Evolutionary conservation across 2,888 invertebrate genomes (phyloP).

Genomic region (Trissolcus brochymenae): DNA sequence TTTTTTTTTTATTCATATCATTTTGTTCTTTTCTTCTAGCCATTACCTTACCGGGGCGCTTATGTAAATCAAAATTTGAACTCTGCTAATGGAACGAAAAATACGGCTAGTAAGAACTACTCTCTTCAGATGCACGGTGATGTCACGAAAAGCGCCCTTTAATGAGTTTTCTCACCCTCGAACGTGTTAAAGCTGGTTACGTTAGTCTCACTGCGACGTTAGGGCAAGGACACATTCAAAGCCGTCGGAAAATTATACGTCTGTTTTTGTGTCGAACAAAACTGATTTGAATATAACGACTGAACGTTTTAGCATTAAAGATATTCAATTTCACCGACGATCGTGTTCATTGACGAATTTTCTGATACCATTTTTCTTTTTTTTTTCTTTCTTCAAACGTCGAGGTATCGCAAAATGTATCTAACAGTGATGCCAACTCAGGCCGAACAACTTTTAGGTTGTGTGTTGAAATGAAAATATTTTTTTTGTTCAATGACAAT

Average conservation of each 20-base stretch:
- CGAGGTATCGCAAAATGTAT: too few relatives aligned
- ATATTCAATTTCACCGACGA: constrained; percentile 32
- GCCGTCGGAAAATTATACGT: constrained; percentile 74
- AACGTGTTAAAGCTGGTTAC: constrained; percentile 72
- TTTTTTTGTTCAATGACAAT: constrained; percentile 11
- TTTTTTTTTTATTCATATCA: too few relatives aligned
- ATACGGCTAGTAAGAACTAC: constrained; percentile 19
- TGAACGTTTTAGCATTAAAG: constrained; percentile 68
- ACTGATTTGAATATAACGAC: constrained; percentile 67
- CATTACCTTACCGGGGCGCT: constrained; percentile 62
- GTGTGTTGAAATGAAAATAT: constrained; percentile 3
- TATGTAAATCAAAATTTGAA: constrained; percentile 70
- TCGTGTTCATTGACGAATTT: too few relatives aligned
- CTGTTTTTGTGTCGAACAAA: constrained; percentile 67
- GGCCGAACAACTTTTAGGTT: too few relatives aligned
- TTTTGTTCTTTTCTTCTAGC: constrained; percentile 24
- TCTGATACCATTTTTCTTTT: too few relatives aligned
- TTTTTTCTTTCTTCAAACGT: too few relatives aligned
- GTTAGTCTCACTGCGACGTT: constrained; percentile 64
- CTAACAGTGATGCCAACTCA: too few relatives aligned
- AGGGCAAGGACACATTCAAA: constrained; percentile 70
- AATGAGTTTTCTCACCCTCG: constrained; percentile 75
- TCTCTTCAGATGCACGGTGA: constrained; percentile 49
- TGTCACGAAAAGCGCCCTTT: constrained; percentile 72
- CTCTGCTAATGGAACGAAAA: constrained; percentile 13